Percentiles rank a stretch among this genome's conserved stretches.
phyloP scores from a whole-genome alignment of 2,888 invertebrate species.

The Caenorhabditis becei region DNA sequence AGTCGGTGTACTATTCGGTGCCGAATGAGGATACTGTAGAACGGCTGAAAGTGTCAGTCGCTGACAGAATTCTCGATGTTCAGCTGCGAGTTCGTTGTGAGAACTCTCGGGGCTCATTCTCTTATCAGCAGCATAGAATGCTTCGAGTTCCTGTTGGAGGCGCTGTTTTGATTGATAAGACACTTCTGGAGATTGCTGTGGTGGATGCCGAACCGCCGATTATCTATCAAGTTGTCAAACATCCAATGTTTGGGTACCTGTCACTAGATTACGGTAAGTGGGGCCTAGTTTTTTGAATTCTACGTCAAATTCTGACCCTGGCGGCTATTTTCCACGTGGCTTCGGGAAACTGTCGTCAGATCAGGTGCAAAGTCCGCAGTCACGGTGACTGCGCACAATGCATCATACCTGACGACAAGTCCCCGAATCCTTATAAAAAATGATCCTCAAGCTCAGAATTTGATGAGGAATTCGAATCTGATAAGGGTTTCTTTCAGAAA shows the following conservation, averaged over 20 bases:
- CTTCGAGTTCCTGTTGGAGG: conserved; percentile 65
- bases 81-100: conserved; percentile 49
- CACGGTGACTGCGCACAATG: neutral
- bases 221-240: conserved; percentile 49
- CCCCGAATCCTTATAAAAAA: neutral
- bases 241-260: conserved; percentile 52
- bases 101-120: conserved; percentile 23
- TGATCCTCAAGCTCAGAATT: neutral
- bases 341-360: neutral
- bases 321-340: neutral
- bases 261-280: conserved; percentile 49
- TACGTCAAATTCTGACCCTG: neutral
- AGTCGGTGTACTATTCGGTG: conserved; percentile 53
- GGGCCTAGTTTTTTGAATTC: neutral
- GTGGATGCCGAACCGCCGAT: conserved; percentile 51
- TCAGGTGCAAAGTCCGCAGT: neutral
- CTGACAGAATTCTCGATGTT: conserved; percentile 54
- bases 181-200: conserved; percentile 30
- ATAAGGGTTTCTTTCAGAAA: conserved; percentile 19
- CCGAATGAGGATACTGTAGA: conserved; percentile 53
- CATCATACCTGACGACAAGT: neutral
- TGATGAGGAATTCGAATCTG: neutral
- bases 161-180: conserved; percentile 63
- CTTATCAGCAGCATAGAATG: conserved; percentile 46
- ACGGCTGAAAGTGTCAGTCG: conserved; percentile 58